These are phyloP conservation scores for Hyppa rectilinea DNA, from an alignment of 2,888 invertebrate species.

Conservation along the genomic window DNA sequence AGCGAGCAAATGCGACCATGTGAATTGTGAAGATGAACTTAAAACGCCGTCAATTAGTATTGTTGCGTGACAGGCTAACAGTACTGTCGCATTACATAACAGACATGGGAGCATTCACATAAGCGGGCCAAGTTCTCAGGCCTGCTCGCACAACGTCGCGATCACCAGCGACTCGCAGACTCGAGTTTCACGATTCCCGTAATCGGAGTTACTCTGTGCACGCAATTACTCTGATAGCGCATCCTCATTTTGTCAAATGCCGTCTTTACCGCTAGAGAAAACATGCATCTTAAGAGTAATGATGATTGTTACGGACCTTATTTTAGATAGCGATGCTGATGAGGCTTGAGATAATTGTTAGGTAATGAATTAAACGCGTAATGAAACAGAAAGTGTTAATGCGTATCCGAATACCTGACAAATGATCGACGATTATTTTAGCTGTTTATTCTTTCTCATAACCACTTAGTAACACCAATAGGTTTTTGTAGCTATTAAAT, in stretches of 20 bases:
- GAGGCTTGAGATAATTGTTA: slow-evolving; percentile 22
- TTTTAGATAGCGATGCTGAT: slow-evolving; percentile 34
- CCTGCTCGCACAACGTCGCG: slow-evolving; percentile 68
- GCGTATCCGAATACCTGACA: slow-evolving; percentile 18
- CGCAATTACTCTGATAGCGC: slow-evolving; percentile 78
- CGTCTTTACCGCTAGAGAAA: slow-evolving; percentile 50
- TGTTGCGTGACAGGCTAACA: slow-evolving; percentile 85
- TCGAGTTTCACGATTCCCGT: slow-evolving; percentile 76
- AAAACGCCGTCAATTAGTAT: slow-evolving; percentile 79
- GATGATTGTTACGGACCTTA: slow-evolving; percentile 24
- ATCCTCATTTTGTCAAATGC: slow-evolving; percentile 64
- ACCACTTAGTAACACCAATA: too few relatives aligned
- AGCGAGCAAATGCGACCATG: slow-evolving; percentile 52
- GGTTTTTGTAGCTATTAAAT: not conserved
- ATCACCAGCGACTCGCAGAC: slow-evolving; percentile 77
- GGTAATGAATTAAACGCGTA: slow-evolving; percentile 28
- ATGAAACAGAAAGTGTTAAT: slow-evolving; percentile 32
- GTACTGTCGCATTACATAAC: slow-evolving; percentile 84
- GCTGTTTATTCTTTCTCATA: not conserved
- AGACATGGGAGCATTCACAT: slow-evolving; percentile 84
- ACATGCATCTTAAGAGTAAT: slow-evolving; percentile 31
- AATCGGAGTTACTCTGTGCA: slow-evolving; percentile 75
- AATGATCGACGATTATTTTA: not conserved
- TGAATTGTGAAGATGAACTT: slow-evolving; percentile 71
- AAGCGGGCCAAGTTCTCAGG: slow-evolving; percentile 82